Conservation (phyloP, 2,113 vertebrate species). For the Catharus bicknelli region DNA sequence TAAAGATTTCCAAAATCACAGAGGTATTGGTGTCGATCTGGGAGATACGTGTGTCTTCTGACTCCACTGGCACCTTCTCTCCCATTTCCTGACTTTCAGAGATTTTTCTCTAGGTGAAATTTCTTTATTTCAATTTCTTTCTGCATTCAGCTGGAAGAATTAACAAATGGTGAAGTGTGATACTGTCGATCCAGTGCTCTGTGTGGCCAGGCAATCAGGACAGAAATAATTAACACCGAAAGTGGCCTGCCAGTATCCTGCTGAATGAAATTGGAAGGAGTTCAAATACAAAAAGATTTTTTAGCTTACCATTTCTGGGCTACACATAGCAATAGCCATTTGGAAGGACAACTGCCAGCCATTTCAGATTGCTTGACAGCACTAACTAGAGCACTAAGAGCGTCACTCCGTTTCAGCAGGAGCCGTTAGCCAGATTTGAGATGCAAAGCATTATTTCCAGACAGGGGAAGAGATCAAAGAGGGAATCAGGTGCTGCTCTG, state of each 20-base stretch:
- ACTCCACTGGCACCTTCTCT: background rate
- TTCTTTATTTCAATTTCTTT: conserved; percentile 63
- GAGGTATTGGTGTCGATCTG: conserved; percentile 6
- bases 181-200: conserved; percentile 64
- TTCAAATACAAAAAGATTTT: conserved; percentile 79
- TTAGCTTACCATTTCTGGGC: conserved; percentile 74
- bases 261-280: conserved; percentile 78
- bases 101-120: conserved; percentile 58
- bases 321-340: conserved; percentile 71
- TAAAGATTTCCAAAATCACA: conserved; percentile 24
- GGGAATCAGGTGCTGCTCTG: background rate
- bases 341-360: conserved; percentile 77
- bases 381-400: conserved; percentile 62
- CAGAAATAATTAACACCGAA: conserved; percentile 77
- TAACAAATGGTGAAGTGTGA: conserved; percentile 72
- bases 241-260: conserved; percentile 78
- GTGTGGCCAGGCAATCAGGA: conserved; percentile 78
- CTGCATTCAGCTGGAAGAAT: conserved; percentile 65
- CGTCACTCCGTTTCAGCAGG: conserved; percentile 32
- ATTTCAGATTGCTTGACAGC: conserved; percentile 71
- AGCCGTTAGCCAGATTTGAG: background rate
- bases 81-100: conserved; percentile 21
- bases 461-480: background rate
- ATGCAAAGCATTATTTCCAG: background rate
- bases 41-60: conserved; percentile 24